Conservation (phyloP, 2,888 invertebrate genomes). For the Heteromyza rotundicornis region DNA sequence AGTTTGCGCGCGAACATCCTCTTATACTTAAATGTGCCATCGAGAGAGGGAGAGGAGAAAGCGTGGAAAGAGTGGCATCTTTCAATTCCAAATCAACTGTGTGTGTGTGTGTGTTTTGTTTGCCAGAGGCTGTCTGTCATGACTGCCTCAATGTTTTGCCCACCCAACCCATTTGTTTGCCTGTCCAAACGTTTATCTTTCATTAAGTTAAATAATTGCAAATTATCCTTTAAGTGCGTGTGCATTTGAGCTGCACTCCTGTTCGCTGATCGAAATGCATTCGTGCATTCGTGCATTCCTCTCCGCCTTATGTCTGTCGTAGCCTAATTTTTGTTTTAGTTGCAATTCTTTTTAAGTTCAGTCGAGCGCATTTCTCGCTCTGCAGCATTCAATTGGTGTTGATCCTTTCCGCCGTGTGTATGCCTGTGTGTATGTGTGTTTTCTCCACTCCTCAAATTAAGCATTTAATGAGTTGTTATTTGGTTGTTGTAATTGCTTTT, state of each 20-base stretch:
- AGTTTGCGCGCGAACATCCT: no score
- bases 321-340: no score
- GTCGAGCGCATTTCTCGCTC: no score
- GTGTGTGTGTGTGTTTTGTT: not conserved
- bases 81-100: not conserved
- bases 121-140: not conserved
- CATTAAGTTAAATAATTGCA: slow-evolving; percentile 54
- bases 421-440: not conserved
- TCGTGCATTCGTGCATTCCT: no score
- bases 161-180: not conserved
- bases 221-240: slow-evolving; percentile 39
- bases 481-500: not conserved
- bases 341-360: no score
- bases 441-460: no score
- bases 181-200: slow-evolving; percentile 44
- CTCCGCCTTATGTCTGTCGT: no score
- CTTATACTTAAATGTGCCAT: no score
- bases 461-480: not conserved
- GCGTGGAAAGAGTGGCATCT: not conserved
- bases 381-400: no score
- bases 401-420: no score
- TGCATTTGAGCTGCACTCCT: not conserved
- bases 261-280: not conserved
- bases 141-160: no score
- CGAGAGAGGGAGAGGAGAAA: not conserved